Percentiles rank a stretch among this genome's conserved stretches.
These are phyloP conservation scores for Drosophila guanche DNA, from an alignment of 1,140 invertebrate species.

Conservation along the genomic window DNA sequence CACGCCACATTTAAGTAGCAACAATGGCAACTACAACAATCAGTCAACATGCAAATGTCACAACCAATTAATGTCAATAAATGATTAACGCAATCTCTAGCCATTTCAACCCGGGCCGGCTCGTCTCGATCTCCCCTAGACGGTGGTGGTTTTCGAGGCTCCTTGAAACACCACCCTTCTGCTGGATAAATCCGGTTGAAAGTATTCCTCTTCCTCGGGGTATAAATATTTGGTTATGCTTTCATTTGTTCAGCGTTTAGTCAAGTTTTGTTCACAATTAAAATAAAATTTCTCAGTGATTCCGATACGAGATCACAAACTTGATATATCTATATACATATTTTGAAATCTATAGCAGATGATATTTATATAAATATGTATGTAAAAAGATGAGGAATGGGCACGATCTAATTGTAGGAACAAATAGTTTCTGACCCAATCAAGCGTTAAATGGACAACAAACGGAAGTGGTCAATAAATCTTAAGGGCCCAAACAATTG, in stretches of 20 bases:
- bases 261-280: constrained; percentile 77
- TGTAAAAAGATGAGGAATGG: not conserved
- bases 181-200: constrained; percentile 46
- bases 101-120: constrained; percentile 3
- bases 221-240: constrained; percentile 58
- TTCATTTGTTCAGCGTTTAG: constrained; percentile 79
- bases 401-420: constrained; percentile 58
- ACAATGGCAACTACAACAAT: constrained; percentile 79
- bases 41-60: constrained; percentile 83
- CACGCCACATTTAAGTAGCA: constrained; percentile 52
- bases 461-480: constrained; percentile 70
- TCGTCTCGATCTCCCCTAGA: not conserved
- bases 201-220: constrained; percentile 21
- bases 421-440: constrained; percentile 44
- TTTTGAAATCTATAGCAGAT: not conserved
- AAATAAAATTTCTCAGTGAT: constrained; percentile 61
- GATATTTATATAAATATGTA: constrained; percentile 15
- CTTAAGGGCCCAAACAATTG: constrained; percentile 61
- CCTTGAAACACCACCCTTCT: constrained; percentile 37
- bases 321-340: too few species aligned
- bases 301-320: not conserved
- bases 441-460: constrained; percentile 65
- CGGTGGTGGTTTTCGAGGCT: constrained; percentile 39
- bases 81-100: constrained; percentile 50
- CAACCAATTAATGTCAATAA: constrained; percentile 83